A percentile compares a stretch with the other conserved stretches of the same genome.
These are phyloP conservation scores for Centruroides sculpturatus DNA, from an alignment of 1,140 invertebrate genomes.

Conservation along the genomic window DNA sequence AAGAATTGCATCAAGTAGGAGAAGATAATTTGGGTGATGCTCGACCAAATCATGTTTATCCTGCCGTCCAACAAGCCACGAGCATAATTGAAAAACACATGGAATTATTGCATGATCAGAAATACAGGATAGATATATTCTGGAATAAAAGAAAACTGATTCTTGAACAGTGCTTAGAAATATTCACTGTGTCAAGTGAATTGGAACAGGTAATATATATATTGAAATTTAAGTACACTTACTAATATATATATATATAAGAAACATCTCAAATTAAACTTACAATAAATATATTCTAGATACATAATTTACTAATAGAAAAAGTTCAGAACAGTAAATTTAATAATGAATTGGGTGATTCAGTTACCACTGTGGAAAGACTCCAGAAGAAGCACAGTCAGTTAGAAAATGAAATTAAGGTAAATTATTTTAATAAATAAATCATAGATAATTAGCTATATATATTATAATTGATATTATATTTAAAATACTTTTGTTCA, in stretches of 20 bases:
- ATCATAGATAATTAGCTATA: too few relatives aligned
- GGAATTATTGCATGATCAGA: constrained; percentile 57
- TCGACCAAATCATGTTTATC: constrained; percentile 49
- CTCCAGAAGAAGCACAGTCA: constrained; percentile 52
- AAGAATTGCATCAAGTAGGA: constrained; percentile 47
- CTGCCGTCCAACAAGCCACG: constrained; percentile 40
- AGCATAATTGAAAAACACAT: constrained; percentile 57
- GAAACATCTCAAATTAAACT: too few relatives aligned
- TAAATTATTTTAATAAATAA: constrained; percentile 21
- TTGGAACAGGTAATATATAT: too few relatives aligned
- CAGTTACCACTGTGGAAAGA: constrained; percentile 48
- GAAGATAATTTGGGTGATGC: constrained; percentile 50
- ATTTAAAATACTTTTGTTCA: too few relatives aligned
- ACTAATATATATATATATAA: too few relatives aligned
- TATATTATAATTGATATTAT: too few relatives aligned
- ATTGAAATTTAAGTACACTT: too few relatives aligned
- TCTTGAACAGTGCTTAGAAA: constrained; percentile 59
- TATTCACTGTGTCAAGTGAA: too few relatives aligned
- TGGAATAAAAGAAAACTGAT: constrained; percentile 45
- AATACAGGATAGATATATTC: constrained; percentile 53
- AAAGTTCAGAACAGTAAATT: too few relatives aligned
- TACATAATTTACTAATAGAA: too few relatives aligned
- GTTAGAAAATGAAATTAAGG: constrained; percentile 53
- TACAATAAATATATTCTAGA: too few relatives aligned
- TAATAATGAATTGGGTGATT: constrained; percentile 36